Evolutionary conservation across 1,140 invertebrate genomes (phyloP), one percentile per base, ranked within the genome.

Genomic region (Zaprionus ornatus): DNA sequence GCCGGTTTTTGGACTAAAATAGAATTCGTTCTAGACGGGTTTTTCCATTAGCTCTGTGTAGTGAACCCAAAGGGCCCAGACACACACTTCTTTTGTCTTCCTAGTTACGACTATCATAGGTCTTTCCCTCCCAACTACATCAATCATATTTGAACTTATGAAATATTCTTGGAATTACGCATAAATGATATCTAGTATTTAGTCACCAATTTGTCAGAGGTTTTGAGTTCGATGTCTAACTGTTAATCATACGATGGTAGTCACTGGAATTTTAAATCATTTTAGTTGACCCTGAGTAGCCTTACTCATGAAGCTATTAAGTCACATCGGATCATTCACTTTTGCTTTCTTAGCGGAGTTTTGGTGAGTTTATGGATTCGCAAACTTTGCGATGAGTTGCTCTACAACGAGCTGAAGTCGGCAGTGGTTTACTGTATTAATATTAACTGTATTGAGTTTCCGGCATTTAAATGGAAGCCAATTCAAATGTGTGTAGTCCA

Each of bases 391-490:
- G 65, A 57, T 45, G 67, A 85, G 75, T 69, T 50, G 79, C 57
- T 80, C 50, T 70, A 78, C 57, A 40, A 5, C 15, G 15, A 40
- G 29, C 29, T n/a, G n/a, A n/a, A 29, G 29, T 3, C 29, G 29
- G 29, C 29, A 32, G 10, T 37, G 37, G 21, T 57, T 77, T 50
- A 70, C 64, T 72, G 74, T 80, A 72, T 80, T 78, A 66, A 71
- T 55, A 66, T 32, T 15, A 37, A 7, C 6, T 42, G 67, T 77
- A 3, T 65, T 9, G 19, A 10, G 72, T 85, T 85, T 85, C 84
- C 84, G 84, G 85, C 84, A 76, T 74, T 79, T 70, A 81, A 81
- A 81, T 85, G 56, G 76, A 45, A 65, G 62, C 45, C 61, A 60
- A 64, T 32, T 48, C 50, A 45, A 21, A 21, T 9, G 57, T 40